Evolutionary conservation across 2,888 invertebrate species (phyloP).

Genomic region (Anodontia alba): DNA sequence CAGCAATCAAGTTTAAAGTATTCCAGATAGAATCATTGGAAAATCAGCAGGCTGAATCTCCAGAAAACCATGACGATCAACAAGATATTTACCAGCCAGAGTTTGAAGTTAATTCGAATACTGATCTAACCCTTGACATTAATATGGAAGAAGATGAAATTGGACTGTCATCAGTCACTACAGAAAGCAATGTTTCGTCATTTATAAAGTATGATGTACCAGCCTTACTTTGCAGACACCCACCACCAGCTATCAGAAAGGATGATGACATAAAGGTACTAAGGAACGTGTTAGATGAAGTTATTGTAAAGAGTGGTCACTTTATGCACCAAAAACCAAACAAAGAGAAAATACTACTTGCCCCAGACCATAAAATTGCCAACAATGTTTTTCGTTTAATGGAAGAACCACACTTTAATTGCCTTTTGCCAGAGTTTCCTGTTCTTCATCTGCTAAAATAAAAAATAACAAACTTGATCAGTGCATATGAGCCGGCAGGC

Average conservation of each 20-base stretch:
- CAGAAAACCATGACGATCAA: neutral
- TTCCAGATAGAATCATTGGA: neutral
- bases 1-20: neutral
- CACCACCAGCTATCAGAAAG: neutral
- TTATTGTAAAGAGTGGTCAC: constrained; percentile 36
- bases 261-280: constrained; percentile 8
- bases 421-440: constrained; percentile 5
- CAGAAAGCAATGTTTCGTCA: constrained; percentile 1
- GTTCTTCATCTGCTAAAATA: constrained; percentile 2
- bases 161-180: neutral
- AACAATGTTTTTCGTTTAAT: constrained; percentile 19
- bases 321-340: neutral
- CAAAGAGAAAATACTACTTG: constrained; percentile 47
- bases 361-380: constrained; percentile 56
- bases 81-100: neutral
- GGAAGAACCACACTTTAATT: neutral
- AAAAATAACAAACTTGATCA: constrained; percentile 24
- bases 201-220: constrained; percentile 6
- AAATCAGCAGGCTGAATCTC: neutral
- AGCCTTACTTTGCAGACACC: constrained; percentile 3
- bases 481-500: constrained; percentile 24
- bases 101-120: neutral
- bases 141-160: neutral
- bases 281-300: constrained; percentile 48
- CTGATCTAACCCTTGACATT: neutral